Evolutionary conservation across 2,888 invertebrate species (phyloP).

Genomic region (Scotopteryx bipunctaria): DNA sequence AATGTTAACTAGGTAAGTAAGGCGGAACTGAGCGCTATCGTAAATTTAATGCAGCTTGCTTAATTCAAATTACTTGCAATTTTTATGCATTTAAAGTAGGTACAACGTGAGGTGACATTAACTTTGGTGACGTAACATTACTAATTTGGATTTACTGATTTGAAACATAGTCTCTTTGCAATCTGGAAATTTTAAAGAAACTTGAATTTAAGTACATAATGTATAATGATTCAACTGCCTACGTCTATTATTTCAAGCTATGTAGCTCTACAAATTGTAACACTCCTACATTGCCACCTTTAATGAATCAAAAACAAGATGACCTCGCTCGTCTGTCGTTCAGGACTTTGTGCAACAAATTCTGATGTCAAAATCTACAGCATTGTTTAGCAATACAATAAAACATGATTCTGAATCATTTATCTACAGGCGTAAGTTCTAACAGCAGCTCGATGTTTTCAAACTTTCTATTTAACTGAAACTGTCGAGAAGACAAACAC

Average conservation of each 20-base stretch:
- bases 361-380: conserved; percentile 57
- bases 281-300: conserved; percentile 46
- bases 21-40: neutral
- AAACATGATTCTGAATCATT: conserved; percentile 47
- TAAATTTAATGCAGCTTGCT: neutral
- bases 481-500: conserved; percentile 34
- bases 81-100: neutral
- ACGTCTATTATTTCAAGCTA: neutral
- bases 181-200: too few relatives aligned
- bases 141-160: too few relatives aligned
- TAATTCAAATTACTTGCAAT: conserved; percentile 7
- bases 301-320: conserved; percentile 46
- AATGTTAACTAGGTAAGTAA: neutral
- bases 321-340: conserved; percentile 58
- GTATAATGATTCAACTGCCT: neutral
- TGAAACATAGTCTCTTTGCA: too few relatives aligned
- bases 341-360: conserved; percentile 60
- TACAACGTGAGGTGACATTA: too few relatives aligned
- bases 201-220: neutral
- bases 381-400: conserved; percentile 51
- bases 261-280: conserved; percentile 28
- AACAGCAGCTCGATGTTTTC: conserved; percentile 27
- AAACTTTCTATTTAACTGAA: conserved; percentile 39
- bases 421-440: conserved; percentile 26
- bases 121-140: too few relatives aligned